Percentiles rank a stretch among this genome's conserved stretches.
These are phyloP conservation scores for Sarcophaga subvicina DNA, from an alignment of 2,888 invertebrate species.

Conservation along the genomic window DNA sequence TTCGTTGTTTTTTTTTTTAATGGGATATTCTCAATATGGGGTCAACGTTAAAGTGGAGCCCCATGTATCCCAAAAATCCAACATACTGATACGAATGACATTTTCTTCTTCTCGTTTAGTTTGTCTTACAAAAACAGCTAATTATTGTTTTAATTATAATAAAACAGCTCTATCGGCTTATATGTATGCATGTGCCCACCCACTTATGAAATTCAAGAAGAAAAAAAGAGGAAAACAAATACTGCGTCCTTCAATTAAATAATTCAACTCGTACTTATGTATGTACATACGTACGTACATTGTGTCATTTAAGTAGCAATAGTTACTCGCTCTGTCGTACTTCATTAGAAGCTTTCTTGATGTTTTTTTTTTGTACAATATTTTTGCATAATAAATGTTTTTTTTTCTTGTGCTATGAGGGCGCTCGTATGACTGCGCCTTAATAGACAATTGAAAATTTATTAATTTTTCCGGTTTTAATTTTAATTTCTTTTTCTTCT, in stretches of 20 bases:
- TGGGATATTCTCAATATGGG: conserved; percentile 64
- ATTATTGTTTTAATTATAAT: conserved; percentile 58
- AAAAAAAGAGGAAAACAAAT: background rate
- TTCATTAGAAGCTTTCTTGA: conserved; percentile 58
- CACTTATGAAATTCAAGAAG: conserved; percentile 48
- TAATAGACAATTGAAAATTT: conserved; percentile 70
- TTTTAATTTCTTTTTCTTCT: conserved; percentile 42
- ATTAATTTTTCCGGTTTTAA: conserved; percentile 70
- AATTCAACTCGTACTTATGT: conserved; percentile 27
- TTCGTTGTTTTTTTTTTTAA: conserved; percentile 42
- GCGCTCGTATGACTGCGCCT: conserved; percentile 9
- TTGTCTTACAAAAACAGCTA: conserved; percentile 26
- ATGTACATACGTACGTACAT: conserved; percentile 12
- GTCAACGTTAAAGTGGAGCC: conserved; percentile 40
- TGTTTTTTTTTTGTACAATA: conserved; percentile 10
- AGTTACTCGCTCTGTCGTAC: conserved; percentile 29
- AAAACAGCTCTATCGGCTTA: conserved; percentile 32
- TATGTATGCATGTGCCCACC: conserved; percentile 56
- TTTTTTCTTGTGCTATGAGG: conserved; percentile 23
- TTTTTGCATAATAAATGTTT: conserved; percentile 67
- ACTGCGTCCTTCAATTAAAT: conserved; percentile 65
- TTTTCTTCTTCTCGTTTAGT: background rate
- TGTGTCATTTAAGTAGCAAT: background rate
- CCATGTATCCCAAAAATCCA: background rate
- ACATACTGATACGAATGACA: conserved; percentile 22